Conservation (phyloP, 92 coral and sea anemone genomes). For the Epizoanthus illoricatus region DNA sequence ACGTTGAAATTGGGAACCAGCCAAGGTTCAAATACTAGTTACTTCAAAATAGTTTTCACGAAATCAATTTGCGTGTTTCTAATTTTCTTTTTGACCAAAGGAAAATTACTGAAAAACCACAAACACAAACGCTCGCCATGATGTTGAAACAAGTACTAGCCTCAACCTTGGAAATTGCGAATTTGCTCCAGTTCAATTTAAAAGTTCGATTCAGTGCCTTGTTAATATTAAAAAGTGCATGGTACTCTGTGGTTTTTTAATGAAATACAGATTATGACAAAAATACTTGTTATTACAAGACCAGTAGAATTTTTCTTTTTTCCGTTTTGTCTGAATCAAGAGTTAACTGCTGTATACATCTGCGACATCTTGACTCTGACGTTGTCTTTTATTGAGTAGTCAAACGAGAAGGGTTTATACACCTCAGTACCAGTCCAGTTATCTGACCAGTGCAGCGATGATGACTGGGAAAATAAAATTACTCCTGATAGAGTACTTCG, state of each 20-base stretch:
- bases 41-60: background rate
- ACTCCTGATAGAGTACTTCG: background rate
- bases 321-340: conserved; percentile 20
- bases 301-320: background rate
- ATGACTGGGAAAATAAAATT: conserved; percentile 24
- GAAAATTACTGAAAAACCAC: conserved; percentile 2
- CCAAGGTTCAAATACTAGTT: background rate
- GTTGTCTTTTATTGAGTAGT: background rate
- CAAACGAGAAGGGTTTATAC: background rate
- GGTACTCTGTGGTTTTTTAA: conserved; percentile 27
- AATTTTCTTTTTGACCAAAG: conserved; percentile 10
- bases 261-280: conserved; percentile 3
- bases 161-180: conserved; percentile 15
- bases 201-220: conserved; percentile 10
- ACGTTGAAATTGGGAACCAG: conserved; percentile 21
- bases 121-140: conserved; percentile 15
- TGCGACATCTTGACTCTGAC: conserved; percentile 17
- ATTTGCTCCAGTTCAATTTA: background rate
- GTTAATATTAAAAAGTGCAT: conserved; percentile 7
- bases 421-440: background rate
- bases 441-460: background rate
- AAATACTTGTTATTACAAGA: conserved; percentile 1
- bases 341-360: background rate
- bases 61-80: background rate
- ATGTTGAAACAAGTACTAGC: conserved; percentile 22